Conservation (phyloP, 2,888 invertebrate species). For the Lucinisca nassula region DNA sequence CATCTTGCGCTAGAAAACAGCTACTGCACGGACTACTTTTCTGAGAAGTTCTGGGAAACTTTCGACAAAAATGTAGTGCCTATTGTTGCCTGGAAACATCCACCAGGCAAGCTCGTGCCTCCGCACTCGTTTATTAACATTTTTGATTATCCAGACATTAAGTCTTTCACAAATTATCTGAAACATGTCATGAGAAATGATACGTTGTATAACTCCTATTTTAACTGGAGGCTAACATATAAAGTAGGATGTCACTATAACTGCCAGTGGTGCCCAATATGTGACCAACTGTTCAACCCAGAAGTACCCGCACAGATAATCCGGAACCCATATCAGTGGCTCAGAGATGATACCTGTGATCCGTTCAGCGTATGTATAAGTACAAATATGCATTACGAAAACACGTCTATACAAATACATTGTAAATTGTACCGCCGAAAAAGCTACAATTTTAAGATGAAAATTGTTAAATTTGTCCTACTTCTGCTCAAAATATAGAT, state of each 20-base stretch:
- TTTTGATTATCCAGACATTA: constrained; percentile 7
- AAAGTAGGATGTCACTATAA: background rate
- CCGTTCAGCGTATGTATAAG: background rate
- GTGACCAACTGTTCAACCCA: background rate
- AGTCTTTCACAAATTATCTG: background rate
- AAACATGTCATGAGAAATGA: background rate
- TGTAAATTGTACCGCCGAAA: too few relatives aligned
- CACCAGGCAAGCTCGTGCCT: constrained; percentile 2
- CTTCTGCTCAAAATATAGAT: too few relatives aligned
- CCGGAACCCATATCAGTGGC: constrained; percentile 2
- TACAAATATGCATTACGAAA: too few relatives aligned
- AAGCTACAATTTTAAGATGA: too few relatives aligned
- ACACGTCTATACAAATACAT: too few relatives aligned
- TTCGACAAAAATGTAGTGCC: constrained; percentile 8
- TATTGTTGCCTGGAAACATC: constrained; percentile 10
- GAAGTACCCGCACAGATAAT: background rate
- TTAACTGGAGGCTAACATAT: background rate
- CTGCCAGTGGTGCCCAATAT: constrained; percentile 6
- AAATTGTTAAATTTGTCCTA: too few relatives aligned
- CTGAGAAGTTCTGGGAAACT: constrained; percentile 14
- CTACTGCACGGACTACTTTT: constrained; percentile 12
- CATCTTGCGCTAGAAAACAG: constrained; percentile 12
- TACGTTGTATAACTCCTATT: background rate
- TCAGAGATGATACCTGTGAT: background rate
- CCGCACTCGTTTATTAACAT: constrained; percentile 8